These are phyloP conservation scores for Neoaliturus tenellus DNA, from an alignment of 2,888 invertebrate species.

Conservation along the genomic window DNA sequence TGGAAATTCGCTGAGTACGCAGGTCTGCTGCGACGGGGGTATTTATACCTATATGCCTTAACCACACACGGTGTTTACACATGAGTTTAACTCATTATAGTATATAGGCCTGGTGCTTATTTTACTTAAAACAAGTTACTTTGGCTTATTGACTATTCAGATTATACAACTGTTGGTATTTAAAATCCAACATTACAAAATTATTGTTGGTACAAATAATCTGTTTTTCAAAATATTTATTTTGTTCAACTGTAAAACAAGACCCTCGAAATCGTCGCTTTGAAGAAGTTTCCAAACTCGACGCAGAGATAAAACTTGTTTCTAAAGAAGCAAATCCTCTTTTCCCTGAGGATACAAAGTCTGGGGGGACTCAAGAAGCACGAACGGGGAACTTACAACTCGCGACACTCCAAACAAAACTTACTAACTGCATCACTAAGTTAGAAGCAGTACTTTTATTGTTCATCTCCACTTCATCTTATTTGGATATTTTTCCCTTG, in stretches of 20 bases:
- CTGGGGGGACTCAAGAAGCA: neutral
- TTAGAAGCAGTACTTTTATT: neutral
- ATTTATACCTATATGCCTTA: neutral
- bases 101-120: too few species aligned
- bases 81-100: too few species aligned
- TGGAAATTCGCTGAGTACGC: too few species aligned
- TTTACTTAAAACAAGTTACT: too few species aligned
- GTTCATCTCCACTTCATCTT: neutral
- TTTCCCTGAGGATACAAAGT: neutral
- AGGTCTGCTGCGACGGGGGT: too few species aligned
- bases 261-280: neutral
- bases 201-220: too few species aligned
- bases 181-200: too few species aligned
- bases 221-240: too few species aligned
- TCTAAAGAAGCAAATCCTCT: constrained; percentile 9
- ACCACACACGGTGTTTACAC: too few species aligned
- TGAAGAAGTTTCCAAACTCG: neutral
- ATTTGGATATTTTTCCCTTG: neutral
- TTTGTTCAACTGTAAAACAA: neutral
- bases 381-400: neutral
- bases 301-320: neutral
- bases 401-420: constrained; percentile 26
- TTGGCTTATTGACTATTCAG: too few species aligned
- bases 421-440: constrained; percentile 10
- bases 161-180: too few species aligned